A percentile compares a stretch with the other conserved stretches of the same genome.
These are phyloP conservation scores for Oxytorus armatus DNA, from an alignment of 2,888 invertebrate genomes.

Conservation along the genomic window DNA sequence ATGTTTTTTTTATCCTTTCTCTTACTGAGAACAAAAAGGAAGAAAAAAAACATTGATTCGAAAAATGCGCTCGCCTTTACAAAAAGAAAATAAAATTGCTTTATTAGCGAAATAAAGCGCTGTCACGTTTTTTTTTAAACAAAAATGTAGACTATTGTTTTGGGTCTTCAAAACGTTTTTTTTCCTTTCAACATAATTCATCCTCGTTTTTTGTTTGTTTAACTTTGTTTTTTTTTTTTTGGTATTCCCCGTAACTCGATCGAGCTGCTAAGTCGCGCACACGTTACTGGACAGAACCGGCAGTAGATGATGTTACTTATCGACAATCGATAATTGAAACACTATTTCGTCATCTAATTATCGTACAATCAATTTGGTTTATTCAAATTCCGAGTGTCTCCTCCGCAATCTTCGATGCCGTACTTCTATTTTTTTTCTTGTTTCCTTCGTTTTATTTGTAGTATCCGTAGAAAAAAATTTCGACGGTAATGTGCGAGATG, in stretches of 20 bases:
- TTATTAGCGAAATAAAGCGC: conserved; percentile 53
- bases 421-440: conserved; percentile 18
- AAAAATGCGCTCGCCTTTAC: conserved; percentile 23
- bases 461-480: conserved; percentile 75
- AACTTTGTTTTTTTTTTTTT: conserved; percentile 6
- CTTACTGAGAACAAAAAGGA: conserved; percentile 11
- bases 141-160: conserved; percentile 42
- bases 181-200: not conserved
- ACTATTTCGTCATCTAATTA: conserved; percentile 45
- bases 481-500: conserved; percentile 31
- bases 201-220: conserved; percentile 12
- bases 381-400: conserved; percentile 25
- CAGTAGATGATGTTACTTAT: conserved; percentile 74
- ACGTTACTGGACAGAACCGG: conserved; percentile 73
- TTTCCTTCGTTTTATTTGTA: conserved; percentile 48
- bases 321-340: conserved; percentile 52
- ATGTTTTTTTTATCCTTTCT: conserved; percentile 34
- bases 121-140: conserved; percentile 36
- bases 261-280: conserved; percentile 53
- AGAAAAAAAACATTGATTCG: conserved; percentile 15
- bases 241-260: conserved; percentile 36
- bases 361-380: conserved; percentile 34
- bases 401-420: not conserved
- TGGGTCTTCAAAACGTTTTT: conserved; percentile 16
- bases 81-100: conserved; percentile 51